phyloP scores from a whole-genome alignment of 2,888 invertebrate genomes.

The Plebejus argus region DNA sequence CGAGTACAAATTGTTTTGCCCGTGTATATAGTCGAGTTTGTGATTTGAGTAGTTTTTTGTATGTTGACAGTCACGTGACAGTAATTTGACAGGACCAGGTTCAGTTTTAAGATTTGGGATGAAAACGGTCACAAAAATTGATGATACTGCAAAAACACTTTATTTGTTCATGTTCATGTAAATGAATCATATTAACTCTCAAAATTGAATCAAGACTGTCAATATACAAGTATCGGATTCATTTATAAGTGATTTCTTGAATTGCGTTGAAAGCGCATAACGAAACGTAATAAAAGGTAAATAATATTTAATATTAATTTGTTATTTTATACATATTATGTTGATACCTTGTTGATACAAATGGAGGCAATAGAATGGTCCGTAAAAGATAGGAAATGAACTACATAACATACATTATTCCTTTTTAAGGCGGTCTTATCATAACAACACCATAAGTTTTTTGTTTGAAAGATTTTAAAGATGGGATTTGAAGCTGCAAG shows the following conservation, averaged over 20 bases:
- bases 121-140: neutral
- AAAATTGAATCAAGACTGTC: neutral
- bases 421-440: too few species aligned
- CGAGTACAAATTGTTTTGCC: constrained; percentile 6
- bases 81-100: neutral
- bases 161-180: neutral
- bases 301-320: neutral
- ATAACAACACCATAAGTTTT: too few species aligned
- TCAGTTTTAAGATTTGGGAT: neutral
- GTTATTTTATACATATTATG: neutral
- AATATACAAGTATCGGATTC: neutral
- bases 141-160: neutral
- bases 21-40: constrained; percentile 7
- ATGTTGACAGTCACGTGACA: neutral
- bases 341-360: neutral
- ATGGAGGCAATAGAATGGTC: neutral
- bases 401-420: too few species aligned
- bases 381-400: neutral
- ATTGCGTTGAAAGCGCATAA: neutral
- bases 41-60: constrained; percentile 2
- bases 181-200: neutral
- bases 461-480: too few species aligned
- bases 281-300: neutral
- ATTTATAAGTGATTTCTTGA: neutral
- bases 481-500: too few species aligned